Percentiles rank a stretch among this genome's conserved stretches.
These are phyloP conservation scores for Orientallactaga sibirica DNA, from an alignment of 2,797 vertebrate genomes.

Conservation along the genomic window DNA sequence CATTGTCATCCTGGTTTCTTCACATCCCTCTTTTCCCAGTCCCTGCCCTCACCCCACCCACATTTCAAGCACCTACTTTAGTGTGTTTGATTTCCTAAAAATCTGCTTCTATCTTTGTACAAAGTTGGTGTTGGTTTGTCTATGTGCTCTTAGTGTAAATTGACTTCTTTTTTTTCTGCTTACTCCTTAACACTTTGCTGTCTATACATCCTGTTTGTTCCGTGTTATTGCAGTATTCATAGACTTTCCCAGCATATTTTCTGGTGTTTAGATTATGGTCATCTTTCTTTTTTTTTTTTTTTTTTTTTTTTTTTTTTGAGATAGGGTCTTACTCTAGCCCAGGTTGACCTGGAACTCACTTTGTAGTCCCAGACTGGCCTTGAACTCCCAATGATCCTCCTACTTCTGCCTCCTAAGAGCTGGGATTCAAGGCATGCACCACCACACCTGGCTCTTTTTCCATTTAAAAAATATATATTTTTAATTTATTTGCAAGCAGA, in stretches of 20 bases:
- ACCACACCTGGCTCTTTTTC: no score
- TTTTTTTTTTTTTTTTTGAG: not conserved
- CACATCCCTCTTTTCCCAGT: not conserved
- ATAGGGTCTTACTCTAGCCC: no score
- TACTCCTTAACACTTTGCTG: not conserved
- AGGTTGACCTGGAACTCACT: no score
- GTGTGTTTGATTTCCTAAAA: conserved; percentile 2
- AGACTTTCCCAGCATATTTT: not conserved
- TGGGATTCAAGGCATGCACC: no score
- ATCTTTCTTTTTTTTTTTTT: not conserved
- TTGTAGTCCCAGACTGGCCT: no score
- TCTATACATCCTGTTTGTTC: no score
- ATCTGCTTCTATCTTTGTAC: not conserved
- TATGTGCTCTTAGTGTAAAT: not conserved
- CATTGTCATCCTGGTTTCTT: not conserved
- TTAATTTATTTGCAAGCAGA: no score
- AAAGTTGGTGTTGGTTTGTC: not conserved
- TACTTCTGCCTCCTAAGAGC: no score
- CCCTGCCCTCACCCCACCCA: not conserved
- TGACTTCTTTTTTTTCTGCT: not conserved
- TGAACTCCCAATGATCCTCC: no score
- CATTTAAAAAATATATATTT: no score
- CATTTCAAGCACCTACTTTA: not conserved
- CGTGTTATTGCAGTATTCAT: not conserved
- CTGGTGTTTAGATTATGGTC: not conserved